These are phyloP conservation scores for Platycheirus albimanus DNA, from an alignment of 2,888 invertebrate species.

Conservation along the genomic window DNA sequence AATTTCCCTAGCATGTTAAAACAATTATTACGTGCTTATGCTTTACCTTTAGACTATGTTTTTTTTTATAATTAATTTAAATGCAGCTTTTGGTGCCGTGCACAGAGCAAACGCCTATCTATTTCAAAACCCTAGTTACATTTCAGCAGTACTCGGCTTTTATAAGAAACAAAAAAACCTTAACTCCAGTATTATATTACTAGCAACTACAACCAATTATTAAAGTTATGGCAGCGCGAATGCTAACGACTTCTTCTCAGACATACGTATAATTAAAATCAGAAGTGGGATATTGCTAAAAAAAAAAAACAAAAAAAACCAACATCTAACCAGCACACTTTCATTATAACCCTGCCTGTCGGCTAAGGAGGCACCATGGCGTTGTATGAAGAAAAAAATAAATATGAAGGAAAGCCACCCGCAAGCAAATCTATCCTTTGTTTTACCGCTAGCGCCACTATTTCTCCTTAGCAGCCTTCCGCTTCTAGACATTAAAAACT, in stretches of 20 bases:
- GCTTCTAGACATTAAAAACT: slow-evolving; percentile 59
- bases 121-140: not conserved
- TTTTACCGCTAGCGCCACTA: slow-evolving; percentile 25
- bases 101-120: not conserved
- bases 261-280: slow-evolving; percentile 64
- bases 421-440: slow-evolving; percentile 34
- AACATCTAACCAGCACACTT: slow-evolving; percentile 7
- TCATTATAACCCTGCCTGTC: slow-evolving; percentile 28
- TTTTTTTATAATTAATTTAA: not conserved
- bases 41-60: no score
- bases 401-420: slow-evolving; percentile 43
- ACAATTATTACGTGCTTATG: no score
- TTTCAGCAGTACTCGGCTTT: not conserved
- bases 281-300: slow-evolving; percentile 24
- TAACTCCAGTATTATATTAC: slow-evolving; percentile 44
- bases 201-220: slow-evolving; percentile 62
- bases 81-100: not conserved
- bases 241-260: slow-evolving; percentile 63
- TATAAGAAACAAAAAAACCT: not conserved
- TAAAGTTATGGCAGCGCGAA: slow-evolving; percentile 60
- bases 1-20: no score
- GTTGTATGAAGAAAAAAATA: slow-evolving; percentile 28
- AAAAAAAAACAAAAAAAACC: no score
- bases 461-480: slow-evolving; percentile 27
- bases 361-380: slow-evolving; percentile 33